These are phyloP conservation scores for Phortica okadai DNA, from an alignment of 2,888 invertebrate genomes.

Conservation along the genomic window DNA sequence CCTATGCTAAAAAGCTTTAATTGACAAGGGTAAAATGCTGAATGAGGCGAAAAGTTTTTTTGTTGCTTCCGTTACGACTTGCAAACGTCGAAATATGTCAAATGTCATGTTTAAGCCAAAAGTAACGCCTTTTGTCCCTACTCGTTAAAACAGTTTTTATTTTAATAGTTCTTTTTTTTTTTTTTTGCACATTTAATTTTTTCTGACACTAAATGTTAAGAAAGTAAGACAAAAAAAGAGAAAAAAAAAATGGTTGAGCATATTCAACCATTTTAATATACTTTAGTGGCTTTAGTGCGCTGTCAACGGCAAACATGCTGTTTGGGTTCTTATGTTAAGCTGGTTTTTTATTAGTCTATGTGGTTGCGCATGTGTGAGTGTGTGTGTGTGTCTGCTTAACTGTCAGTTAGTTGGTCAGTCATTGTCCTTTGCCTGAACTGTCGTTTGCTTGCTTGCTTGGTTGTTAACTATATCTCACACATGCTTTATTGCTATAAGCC, in stretches of 20 bases:
- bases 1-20: conserved; percentile 43
- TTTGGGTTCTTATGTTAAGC: conserved; percentile 9
- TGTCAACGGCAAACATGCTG: conserved; percentile 15
- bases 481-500: conserved; percentile 19
- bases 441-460: background rate
- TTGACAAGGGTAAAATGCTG: conserved; percentile 67
- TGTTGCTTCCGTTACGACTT: conserved; percentile 12
- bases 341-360: conserved; percentile 1
- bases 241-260: background rate
- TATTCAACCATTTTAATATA: conserved; percentile 21
- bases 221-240: background rate
- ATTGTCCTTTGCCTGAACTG: background rate
- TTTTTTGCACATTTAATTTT: background rate
- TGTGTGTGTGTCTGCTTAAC: background rate
- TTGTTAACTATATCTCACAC: conserved; percentile 2
- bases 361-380: background rate
- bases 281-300: conserved; percentile 20
- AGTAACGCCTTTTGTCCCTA: background rate
- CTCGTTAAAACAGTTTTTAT: background rate
- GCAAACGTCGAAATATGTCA: conserved; percentile 59
- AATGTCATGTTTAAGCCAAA: conserved; percentile 52
- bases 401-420: background rate
- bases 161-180: conserved; percentile 1
- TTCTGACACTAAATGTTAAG: conserved; percentile 9
- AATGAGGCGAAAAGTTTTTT: conserved; percentile 52